Evolutionary conservation across 2,797 vertebrate species (phyloP).

Genomic region (Craterocephalus amniculus): DNA sequence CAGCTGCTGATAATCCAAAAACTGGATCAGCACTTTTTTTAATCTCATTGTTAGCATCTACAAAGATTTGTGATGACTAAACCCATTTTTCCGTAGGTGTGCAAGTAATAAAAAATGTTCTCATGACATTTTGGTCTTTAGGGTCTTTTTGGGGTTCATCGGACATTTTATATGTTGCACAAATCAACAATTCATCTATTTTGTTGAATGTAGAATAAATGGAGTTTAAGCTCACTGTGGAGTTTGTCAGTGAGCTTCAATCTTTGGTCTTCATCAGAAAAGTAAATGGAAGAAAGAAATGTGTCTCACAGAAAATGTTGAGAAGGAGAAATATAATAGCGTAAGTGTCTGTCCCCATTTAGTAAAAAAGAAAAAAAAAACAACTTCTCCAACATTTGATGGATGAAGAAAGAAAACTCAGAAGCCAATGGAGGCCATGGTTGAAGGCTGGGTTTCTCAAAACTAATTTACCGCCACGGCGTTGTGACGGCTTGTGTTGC

Average conservation of each 20-base stretch:
- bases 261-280: background rate
- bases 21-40: background rate
- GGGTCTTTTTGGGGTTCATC: background rate
- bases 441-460: constrained; percentile 56
- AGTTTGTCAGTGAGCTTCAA: background rate
- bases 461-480: constrained; percentile 61
- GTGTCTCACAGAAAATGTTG: background rate
- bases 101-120: background rate
- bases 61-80: no score
- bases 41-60: background rate
- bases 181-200: no score
- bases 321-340: background rate
- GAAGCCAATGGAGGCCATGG: constrained; percentile 31
- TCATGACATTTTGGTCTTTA: background rate
- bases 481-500: constrained; percentile 69
- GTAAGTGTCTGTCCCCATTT: constrained; percentile 17
- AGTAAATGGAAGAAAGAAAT: background rate
- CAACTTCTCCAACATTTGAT: constrained; percentile 14
- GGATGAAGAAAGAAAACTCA: constrained; percentile 52
- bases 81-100: background rate
- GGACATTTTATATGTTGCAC: no score
- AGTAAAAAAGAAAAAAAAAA: background rate
- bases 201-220: no score
- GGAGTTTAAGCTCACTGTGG: background rate
- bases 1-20: background rate